These are phyloP conservation scores for Dendrophyllia cribrosa DNA, from an alignment of 64 coral and sea anemone species.

Conservation along the genomic window DNA sequence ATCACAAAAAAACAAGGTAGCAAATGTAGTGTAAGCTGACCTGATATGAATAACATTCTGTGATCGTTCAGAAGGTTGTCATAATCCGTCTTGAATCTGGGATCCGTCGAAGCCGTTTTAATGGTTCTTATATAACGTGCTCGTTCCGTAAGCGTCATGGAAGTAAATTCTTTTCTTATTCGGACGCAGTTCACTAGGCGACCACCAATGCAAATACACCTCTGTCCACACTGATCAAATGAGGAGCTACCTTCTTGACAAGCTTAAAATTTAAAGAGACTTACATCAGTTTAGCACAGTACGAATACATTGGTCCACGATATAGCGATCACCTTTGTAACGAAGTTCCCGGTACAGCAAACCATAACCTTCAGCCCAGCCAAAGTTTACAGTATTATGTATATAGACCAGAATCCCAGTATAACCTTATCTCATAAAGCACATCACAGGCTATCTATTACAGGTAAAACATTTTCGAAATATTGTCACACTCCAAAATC, in stretches of 20 bases:
- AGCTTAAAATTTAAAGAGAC: conserved; percentile 21
- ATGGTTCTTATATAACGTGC: conserved; percentile 40
- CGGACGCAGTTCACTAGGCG: conserved; percentile 55
- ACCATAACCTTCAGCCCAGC: no score
- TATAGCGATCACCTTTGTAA: no score
- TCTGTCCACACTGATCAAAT: conserved; percentile 73
- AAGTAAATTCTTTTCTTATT: conserved; percentile 82
- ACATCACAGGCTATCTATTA: no score
- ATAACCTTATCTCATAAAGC: no score
- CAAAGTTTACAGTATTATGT: no score
- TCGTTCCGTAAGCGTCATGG: conserved; percentile 65
- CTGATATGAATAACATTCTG: neutral
- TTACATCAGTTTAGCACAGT: no score
- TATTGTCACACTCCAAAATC: no score
- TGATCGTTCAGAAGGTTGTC: conserved; percentile 55
- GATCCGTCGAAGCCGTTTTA: conserved; percentile 67
- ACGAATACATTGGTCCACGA: no score
- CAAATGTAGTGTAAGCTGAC: neutral
- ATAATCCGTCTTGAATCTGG: conserved; percentile 41
- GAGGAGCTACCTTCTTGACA: conserved; percentile 55
- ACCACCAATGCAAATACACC: conserved; percentile 63
- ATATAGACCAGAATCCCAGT: no score
- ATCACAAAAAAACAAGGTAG: no score
- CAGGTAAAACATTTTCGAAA: no score
- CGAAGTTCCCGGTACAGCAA: no score